These are phyloP conservation scores for Drosophila asahinai DNA, from an alignment of 1,140 invertebrate species.

Conservation along the genomic window DNA sequence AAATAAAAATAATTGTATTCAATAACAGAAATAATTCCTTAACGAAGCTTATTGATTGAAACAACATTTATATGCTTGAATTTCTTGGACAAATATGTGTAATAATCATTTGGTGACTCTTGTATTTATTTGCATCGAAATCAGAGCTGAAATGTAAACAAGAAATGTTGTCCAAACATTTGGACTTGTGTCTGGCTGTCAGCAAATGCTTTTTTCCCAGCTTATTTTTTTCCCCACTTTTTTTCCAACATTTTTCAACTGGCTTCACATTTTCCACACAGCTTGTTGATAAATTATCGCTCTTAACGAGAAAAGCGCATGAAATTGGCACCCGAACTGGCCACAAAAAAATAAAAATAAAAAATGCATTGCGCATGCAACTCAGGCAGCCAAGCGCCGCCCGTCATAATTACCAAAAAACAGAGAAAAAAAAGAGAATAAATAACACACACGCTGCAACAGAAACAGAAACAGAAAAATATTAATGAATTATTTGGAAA, in stretches of 20 bases:
- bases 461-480: conserved; percentile 65
- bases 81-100: too few species aligned
- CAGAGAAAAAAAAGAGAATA: background rate
- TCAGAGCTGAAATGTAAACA: background rate
- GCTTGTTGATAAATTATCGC: conserved; percentile 56
- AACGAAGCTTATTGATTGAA: background rate
- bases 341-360: conserved; percentile 1
- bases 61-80: too few species aligned
- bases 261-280: conserved; percentile 10
- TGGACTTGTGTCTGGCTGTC: conserved; percentile 6
- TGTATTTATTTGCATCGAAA: background rate
- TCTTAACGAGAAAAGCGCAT: conserved; percentile 60
- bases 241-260: conserved; percentile 1
- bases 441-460: too few species aligned
- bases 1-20: background rate
- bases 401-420: conserved; percentile 69
- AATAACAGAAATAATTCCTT: background rate
- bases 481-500: conserved; percentile 85
- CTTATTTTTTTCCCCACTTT: background rate
- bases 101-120: background rate
- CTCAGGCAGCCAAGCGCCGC: conserved; percentile 65
- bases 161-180: conserved; percentile 2
- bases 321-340: conserved; percentile 49
- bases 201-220: background rate
- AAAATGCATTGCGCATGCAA: conserved; percentile 72